Base-by-base conservation (phyloP, 2,797 vertebrate species). In the Anguilla marmorata region DNA sequence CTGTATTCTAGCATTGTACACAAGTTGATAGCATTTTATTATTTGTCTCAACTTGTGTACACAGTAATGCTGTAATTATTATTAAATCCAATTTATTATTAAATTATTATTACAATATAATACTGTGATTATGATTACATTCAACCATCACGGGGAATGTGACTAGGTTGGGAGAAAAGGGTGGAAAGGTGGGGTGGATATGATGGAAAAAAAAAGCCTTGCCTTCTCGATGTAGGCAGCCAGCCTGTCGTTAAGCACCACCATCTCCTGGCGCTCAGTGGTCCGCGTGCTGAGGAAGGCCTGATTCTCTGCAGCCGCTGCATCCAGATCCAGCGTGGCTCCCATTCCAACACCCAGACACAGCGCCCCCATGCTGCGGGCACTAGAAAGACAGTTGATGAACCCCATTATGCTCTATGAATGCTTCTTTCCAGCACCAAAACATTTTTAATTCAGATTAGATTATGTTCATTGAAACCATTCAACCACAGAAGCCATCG, bases 181-280 rank as follows among this genome's bases (percentile, higher is more conserved):
- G 30, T 16, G 72, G 74, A 14, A 3, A 45, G 54, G 50, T 85
- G 11, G 7, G 52, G 3, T 74, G n/a, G 89, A 27, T 16, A 24
- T 6, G 37, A 16, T 27, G 69, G 41, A 66, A n/a, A 19, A 21
- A 21, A 24, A 11, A n/a, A 0, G 8, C 79, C 93, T 93, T 92
- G 90, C 95, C 93, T 95, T 96, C 91, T 96, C 95, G 5, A 95
- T 94, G 79, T 96, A 96, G 2, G 85, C 92, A 2, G 96, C 95
- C 90, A 97, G 91, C 0, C 96, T 95, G 88, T 97, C 96, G 3
- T 97, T 96, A 58, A 97, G 94, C 50, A 90, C 90, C 0, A 97
- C 89, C 94, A 96, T 92, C 92, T 95, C 93, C 91, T 94, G 91
- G 72, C 94, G 96, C 90, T 97, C 95, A 1, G 80, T 92, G 50